These are phyloP conservation scores for Meiosimyza platycephala DNA, from an alignment of 2,888 invertebrate genomes.

Conservation along the genomic window DNA sequence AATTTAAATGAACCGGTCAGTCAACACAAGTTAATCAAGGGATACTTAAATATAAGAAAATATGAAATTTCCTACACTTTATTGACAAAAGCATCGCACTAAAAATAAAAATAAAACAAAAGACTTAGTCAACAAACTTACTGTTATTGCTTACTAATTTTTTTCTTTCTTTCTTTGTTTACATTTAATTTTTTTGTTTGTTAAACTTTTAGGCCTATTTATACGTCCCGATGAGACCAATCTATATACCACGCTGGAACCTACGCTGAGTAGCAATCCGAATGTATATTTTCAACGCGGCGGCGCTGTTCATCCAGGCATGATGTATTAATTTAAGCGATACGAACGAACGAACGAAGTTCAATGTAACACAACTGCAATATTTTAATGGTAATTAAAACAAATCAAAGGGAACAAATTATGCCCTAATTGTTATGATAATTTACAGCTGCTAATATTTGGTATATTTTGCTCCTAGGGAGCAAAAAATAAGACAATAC, in stretches of 20 bases:
- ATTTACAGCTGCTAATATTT: not conserved
- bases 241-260: slow-evolving; percentile 86
- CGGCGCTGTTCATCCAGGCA: slow-evolving; percentile 85
- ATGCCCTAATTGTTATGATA: not conserved
- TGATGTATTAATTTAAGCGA: slow-evolving; percentile 79
- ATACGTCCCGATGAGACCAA: slow-evolving; percentile 84
- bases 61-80: not conserved
- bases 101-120: too few species aligned
- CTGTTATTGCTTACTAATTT: not conserved
- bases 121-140: too few species aligned
- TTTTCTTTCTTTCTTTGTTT: not conserved
- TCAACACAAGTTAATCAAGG: too few species aligned
- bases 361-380: slow-evolving; percentile 2
- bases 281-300: slow-evolving; percentile 91
- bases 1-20: too few species aligned
- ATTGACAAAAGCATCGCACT: too few species aligned
- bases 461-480: slow-evolving; percentile 19
- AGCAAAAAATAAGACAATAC: slow-evolving; percentile 1
- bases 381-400: not conserved
- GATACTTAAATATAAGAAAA: too few species aligned
- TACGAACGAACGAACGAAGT: too few species aligned
- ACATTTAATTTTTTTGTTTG: slow-evolving; percentile 16
- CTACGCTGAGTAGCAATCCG: slow-evolving; percentile 88
- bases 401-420: not conserved
- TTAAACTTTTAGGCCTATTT: slow-evolving; percentile 74